Conservation (phyloP, 2,888 invertebrate genomes). For the Entomobrya multifasciata region DNA sequence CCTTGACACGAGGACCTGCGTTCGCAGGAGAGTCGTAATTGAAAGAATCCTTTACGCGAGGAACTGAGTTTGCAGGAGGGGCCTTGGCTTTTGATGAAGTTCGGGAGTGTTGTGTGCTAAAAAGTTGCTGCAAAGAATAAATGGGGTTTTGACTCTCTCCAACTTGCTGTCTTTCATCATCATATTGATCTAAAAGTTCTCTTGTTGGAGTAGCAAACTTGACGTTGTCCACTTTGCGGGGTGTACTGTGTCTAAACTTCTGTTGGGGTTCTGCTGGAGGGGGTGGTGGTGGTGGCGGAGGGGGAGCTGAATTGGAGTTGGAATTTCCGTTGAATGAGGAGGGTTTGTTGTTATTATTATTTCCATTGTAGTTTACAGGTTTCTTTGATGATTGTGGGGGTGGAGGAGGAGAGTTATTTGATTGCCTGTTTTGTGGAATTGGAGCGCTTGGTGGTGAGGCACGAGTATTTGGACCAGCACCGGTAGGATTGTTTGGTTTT, state of each 20-base stretch:
- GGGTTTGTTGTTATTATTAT: conserved; percentile 38
- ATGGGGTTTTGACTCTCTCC: conserved; percentile 77
- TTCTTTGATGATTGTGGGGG: conserved; percentile 35
- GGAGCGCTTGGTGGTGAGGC: conserved; percentile 45
- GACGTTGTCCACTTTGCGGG: conserved; percentile 77
- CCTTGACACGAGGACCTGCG: conserved; percentile 18
- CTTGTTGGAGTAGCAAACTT: conserved; percentile 76
- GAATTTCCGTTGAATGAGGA: conserved; percentile 42
- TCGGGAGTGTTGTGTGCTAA: conserved; percentile 46
- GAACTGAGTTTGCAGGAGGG: background rate
- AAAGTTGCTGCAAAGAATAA: conserved; percentile 70
- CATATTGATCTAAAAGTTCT: conserved; percentile 68
- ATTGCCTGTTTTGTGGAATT: conserved; percentile 42
- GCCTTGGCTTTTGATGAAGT: conserved; percentile 42
- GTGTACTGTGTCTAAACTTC: conserved; percentile 79
- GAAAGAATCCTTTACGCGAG: conserved; percentile 45
- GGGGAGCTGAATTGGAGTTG: conserved; percentile 24
- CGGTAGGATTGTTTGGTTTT: conserved; percentile 54
- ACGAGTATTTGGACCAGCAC: conserved; percentile 46
- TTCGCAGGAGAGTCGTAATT: conserved; percentile 25
- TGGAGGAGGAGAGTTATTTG: background rate
- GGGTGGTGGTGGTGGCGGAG: conserved; percentile 56
- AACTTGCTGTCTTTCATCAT: conserved; percentile 76
- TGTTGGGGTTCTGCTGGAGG: conserved; percentile 63
- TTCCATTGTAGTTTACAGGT: conserved; percentile 47